Conservation (phyloP, 1,140 invertebrate species). For the Temnothorax longispinosus region DNA sequence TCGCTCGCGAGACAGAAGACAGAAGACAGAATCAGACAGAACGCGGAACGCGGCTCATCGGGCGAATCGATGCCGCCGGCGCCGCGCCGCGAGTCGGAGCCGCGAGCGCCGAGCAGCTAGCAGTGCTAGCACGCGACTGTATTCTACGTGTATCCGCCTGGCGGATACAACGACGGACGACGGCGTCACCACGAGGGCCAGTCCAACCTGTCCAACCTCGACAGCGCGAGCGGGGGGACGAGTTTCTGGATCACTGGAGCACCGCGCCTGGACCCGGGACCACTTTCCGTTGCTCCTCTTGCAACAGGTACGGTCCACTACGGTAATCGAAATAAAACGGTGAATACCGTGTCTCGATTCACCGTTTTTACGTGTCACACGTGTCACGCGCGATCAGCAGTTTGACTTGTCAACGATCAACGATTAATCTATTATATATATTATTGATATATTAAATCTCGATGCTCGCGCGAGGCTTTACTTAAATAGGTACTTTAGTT, state of each 20-base stretch:
- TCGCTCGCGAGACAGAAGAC: no score
- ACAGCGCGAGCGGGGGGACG: neutral
- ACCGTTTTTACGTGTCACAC: no score
- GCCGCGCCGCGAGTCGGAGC: neutral
- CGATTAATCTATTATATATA: no score
- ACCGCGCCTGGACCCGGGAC: neutral
- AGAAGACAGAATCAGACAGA: no score
- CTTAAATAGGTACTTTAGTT: no score
- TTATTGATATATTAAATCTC: no score
- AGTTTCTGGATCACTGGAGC: neutral
- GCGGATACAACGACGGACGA: neutral
- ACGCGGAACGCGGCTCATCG: neutral
- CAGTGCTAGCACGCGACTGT: conserved; percentile 18
- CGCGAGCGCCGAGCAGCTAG: neutral
- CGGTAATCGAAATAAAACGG: no score
- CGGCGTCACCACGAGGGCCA: neutral
- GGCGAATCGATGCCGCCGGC: conserved; percentile 44
- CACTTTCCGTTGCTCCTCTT: neutral
- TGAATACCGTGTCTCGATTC: no score
- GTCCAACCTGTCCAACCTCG: neutral
- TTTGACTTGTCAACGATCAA: no score
- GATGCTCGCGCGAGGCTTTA: no score
- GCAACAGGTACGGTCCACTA: conserved; percentile 43
- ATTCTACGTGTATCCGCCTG: no score
- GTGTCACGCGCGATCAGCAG: no score